Conservation (phyloP, 2,888 invertebrate species). For the Mantis religiosa region DNA sequence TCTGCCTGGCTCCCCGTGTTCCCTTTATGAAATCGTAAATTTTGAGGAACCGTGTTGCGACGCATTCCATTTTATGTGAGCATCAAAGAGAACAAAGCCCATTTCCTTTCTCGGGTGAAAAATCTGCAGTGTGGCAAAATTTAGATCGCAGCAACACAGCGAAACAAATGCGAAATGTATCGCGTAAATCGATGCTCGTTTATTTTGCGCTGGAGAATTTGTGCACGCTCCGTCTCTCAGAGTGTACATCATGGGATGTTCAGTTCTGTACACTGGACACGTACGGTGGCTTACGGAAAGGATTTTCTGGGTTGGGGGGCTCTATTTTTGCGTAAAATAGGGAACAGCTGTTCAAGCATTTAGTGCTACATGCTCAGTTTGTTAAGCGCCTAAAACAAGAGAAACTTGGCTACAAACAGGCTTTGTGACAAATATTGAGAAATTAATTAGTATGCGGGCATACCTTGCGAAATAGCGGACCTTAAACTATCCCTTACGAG, state of each 20-base stretch:
- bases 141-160: neutral
- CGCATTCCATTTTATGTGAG: neutral
- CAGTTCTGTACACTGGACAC: neutral
- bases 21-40: neutral
- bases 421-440: too few relatives aligned
- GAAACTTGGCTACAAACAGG: too few relatives aligned
- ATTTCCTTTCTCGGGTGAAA: neutral
- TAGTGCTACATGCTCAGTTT: too few relatives aligned
- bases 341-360: neutral
- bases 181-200: neutral
- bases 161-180: neutral
- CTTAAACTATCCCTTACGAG: too few relatives aligned
- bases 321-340: neutral
- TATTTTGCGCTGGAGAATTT: neutral
- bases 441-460: too few relatives aligned
- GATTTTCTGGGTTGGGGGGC: neutral
- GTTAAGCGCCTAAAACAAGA: too few relatives aligned
- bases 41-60: neutral
- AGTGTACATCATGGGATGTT: neutral
- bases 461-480: too few relatives aligned
- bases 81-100: neutral
- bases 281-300: neutral
- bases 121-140: neutral
- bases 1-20: neutral
- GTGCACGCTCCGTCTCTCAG: neutral